Evolutionary conservation across 2,113 vertebrate genomes (phyloP), one percentile per base, ranked within the genome.

Genomic region (Mixornis gularis): DNA sequence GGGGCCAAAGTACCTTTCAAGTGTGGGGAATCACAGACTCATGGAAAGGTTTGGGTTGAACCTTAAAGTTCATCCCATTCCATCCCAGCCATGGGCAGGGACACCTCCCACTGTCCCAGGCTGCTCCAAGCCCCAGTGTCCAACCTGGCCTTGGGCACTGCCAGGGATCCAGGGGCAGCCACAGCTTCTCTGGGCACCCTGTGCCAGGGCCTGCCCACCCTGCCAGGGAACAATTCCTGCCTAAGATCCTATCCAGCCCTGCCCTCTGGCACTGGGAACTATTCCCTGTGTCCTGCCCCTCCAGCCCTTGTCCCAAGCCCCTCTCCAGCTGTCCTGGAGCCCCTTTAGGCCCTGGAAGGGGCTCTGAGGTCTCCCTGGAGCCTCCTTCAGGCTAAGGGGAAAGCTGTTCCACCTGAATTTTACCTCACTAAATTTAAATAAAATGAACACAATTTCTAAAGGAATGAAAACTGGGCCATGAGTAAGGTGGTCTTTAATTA

Each of bases 61-160:
- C 30, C 17, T 41, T 17, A 48, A 55, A 53, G 8, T 2, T 2
- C 29, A 53, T 27, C 13, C 6, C 3, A 2, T 0, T 0, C 7
- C 14, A 46, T 9, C 13, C 40, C 17, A 0, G 11, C 69, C 53
- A 7, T 18, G 60, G 32, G 10, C 52, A 73, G 60, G 46, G 60
- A 17, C 77, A 7, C 9, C 69, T 53, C 0, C 46, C 69, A 7
- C 7, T 46, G 21, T 7, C 12, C 46, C 86, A 88, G 40, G 20
- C 3, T 52, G 46, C 86, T 53, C 86, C 56, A 13, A 58, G 29
- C 38, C 53, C n/a, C 41, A 80, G 1, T 7, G 4, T 60, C 69
- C 62, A 74, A 0, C 20, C 40, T 89, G 78, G 53, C 40, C 69
- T 74, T 40, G 78, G 40, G 3, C 78, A 74, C 29, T 81, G 5